Evolutionary conservation across 1,140 invertebrate species (phyloP).

Genomic region (Fopius arisanus): DNA sequence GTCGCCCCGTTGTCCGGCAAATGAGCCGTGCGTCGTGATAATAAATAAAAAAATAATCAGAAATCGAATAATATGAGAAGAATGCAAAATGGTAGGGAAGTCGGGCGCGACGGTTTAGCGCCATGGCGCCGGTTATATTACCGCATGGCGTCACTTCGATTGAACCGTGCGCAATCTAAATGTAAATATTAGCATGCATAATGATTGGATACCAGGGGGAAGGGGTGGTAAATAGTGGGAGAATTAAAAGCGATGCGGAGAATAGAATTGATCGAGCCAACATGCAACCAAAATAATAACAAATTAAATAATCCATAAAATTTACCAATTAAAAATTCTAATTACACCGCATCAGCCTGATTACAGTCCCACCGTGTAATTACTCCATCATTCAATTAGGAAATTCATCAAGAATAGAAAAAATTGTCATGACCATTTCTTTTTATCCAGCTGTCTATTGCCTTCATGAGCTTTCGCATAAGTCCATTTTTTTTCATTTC

Average conservation of each 20-base stretch:
- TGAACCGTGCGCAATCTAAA: slow-evolving; percentile 60
- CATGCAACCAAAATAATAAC: neutral
- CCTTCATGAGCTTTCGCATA: neutral
- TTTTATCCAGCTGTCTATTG: neutral
- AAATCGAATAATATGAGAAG: slow-evolving; percentile 26
- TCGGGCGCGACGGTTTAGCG: slow-evolving; percentile 58
- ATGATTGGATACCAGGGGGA: slow-evolving; percentile 52
- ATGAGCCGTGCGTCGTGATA: slow-evolving; percentile 19
- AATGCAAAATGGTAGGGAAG: slow-evolving; percentile 33
- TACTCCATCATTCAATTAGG: neutral
- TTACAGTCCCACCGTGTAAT: neutral
- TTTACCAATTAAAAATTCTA: neutral
- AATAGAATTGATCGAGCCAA: neutral
- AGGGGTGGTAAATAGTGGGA: slow-evolving; percentile 25
- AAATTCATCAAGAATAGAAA: neutral
- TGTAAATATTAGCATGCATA: slow-evolving; percentile 63
- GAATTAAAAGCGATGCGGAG: slow-evolving; percentile 29
- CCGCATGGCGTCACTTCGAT: slow-evolving; percentile 61
- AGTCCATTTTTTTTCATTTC: neutral
- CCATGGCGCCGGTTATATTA: slow-evolving; percentile 62
- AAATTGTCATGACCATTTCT: neutral
- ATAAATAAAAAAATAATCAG: slow-evolving; percentile 23
- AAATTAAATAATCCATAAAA: neutral
- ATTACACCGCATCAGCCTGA: neutral
- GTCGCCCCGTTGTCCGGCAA: neutral